phyloP scores from a whole-genome alignment of 2,113 vertebrate genomes.

The Orycteropus afer region DNA sequence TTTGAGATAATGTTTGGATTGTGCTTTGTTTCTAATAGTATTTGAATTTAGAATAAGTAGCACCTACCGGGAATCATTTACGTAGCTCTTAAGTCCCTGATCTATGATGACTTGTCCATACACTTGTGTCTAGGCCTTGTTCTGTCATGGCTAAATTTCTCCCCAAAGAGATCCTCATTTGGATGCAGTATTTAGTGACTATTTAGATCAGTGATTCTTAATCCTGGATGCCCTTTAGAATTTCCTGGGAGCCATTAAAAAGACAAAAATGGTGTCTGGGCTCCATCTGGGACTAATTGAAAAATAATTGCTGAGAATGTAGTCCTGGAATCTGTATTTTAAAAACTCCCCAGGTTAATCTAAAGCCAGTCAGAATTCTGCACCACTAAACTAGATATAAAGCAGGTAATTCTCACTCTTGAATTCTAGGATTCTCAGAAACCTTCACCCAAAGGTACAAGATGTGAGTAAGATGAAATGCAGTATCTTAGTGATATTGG shows the following conservation, averaged over 20 bases:
- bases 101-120: background rate
- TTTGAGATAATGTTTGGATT: background rate
- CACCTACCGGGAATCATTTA: background rate
- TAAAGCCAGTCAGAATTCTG: background rate
- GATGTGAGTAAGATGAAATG: background rate
- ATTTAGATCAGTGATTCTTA: background rate
- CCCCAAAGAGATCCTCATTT: background rate
- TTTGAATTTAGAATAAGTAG: background rate
- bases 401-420: background rate
- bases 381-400: background rate
- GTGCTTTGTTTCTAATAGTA: background rate
- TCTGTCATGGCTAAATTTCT: background rate
- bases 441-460: background rate
- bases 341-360: background rate
- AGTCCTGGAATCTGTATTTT: background rate
- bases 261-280: background rate
- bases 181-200: background rate
- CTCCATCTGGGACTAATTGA: background rate
- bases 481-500: background rate
- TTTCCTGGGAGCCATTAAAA: background rate
- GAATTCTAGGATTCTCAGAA: background rate
- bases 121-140: background rate
- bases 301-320: background rate
- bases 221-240: too few species aligned
- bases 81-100: background rate